phyloP scores from a whole-genome alignment of 2,888 invertebrate species.

The Tetranychus piercei region DNA sequence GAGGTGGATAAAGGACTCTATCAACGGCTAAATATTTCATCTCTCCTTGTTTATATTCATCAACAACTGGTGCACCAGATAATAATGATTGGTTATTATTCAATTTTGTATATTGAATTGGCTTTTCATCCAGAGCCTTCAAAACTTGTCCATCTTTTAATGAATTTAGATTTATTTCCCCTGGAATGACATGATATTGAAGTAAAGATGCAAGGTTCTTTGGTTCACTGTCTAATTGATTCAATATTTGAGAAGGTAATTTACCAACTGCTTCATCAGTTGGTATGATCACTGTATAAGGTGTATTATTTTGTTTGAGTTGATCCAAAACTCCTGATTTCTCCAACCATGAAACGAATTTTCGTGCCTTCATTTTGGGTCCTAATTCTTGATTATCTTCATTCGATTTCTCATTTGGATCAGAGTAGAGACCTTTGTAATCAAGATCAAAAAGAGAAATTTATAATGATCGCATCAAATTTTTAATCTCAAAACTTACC shows the following conservation, averaged over 20 bases:
- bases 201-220: conserved; percentile 21
- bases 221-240: conserved; percentile 23
- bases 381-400: conserved; percentile 14
- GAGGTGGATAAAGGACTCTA: conserved; percentile 25
- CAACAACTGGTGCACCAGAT: conserved; percentile 23
- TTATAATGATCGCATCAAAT: neutral
- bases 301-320: conserved; percentile 14
- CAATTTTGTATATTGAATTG: conserved; percentile 24
- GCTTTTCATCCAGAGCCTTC: conserved; percentile 22
- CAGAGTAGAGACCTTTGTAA: neutral
- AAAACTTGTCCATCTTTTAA: conserved; percentile 23
- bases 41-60: conserved; percentile 14
- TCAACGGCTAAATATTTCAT: conserved; percentile 22
- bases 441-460: neutral
- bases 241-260: conserved; percentile 23
- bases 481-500: neutral
- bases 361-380: conserved; percentile 22
- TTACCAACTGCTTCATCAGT: conserved; percentile 25
- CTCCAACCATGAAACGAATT: conserved; percentile 23
- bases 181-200: conserved; percentile 25
- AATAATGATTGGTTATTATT: conserved; percentile 22
- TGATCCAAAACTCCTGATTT: conserved; percentile 22
- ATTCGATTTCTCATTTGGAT: neutral
- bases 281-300: conserved; percentile 25
- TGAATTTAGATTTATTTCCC: conserved; percentile 19